A percentile compares a stretch with the other conserved stretches of the same genome.
Conservation (phyloP, 2,888 invertebrate species). For the Apocheima hispidaria region DNA sequence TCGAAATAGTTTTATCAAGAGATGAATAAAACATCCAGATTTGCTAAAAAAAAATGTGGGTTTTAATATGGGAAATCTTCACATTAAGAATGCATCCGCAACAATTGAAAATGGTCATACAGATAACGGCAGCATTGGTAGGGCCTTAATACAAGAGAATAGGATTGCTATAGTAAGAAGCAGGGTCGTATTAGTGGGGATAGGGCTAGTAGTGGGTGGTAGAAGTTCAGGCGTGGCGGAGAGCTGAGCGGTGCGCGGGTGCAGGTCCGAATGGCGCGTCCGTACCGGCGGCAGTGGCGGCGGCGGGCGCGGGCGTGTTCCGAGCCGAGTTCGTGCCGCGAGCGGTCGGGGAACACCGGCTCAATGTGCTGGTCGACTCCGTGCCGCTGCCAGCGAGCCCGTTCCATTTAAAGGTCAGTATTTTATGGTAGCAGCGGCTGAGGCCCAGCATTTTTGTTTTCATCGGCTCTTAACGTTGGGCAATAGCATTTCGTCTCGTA, state of each 20-base stretch:
- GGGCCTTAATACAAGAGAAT: background rate
- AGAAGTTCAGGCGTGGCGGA: conserved; percentile 65
- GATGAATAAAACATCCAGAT: too few species aligned
- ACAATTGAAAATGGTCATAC: too few species aligned
- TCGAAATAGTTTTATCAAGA: too few species aligned
- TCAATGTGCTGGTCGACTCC: conserved; percentile 94
- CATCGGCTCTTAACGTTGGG: too few species aligned
- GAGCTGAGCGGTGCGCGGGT: conserved; percentile 71
- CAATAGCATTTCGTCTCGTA: too few species aligned
- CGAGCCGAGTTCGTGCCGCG: conserved; percentile 96
- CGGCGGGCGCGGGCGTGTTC: conserved; percentile 93
- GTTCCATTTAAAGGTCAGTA: conserved; percentile 93
- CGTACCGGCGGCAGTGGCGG: conserved; percentile 95
- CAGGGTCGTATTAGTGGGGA: conserved; percentile 23
- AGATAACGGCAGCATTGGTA: too few species aligned
- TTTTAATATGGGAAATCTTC: too few species aligned
- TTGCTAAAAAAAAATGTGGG: too few species aligned
- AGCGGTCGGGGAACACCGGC: conserved; percentile 96
- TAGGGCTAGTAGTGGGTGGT: conserved; percentile 9
- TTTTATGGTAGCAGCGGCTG: too few species aligned
- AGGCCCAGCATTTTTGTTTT: too few species aligned
- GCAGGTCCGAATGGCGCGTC: conserved; percentile 97
- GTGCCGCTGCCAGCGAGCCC: conserved; percentile 96
- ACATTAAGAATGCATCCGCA: too few species aligned
- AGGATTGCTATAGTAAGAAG: conserved; percentile 1